Evolutionary conservation across 1,140 invertebrate species (phyloP).

Genomic region (Drosophila mauritiana): DNA sequence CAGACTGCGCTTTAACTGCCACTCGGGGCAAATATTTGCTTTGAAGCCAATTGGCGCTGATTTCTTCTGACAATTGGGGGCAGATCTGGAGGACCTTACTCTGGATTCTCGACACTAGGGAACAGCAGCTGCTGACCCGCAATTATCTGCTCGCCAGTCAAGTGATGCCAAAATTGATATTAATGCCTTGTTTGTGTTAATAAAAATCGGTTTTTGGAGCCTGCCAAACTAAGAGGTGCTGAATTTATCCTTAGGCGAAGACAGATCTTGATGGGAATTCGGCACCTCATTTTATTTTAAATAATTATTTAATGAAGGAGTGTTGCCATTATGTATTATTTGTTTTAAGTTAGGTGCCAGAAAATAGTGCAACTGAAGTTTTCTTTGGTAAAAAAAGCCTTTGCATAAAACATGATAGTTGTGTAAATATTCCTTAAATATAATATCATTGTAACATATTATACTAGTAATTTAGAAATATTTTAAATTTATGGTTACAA

Average conservation of each 20-base stretch:
- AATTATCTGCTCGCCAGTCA: constrained; percentile 60
- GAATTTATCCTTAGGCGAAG: constrained; percentile 11
- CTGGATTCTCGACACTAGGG: background rate
- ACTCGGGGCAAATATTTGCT: constrained; percentile 81
- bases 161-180: constrained; percentile 70
- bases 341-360: background rate
- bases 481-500: background rate
- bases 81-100: constrained; percentile 3
- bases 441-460: no score
- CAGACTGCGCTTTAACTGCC: constrained; percentile 58
- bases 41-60: constrained; percentile 80
- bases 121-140: constrained; percentile 60
- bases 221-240: constrained; percentile 1
- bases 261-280: constrained; percentile 2
- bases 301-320: constrained; percentile 29
- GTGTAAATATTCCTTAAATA: no score
- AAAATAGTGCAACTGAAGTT: no score
- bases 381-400: no score
- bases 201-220: constrained; percentile 48
- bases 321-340: no score
- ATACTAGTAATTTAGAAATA: background rate
- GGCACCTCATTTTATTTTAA: constrained; percentile 26
- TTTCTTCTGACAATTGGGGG: constrained; percentile 69
- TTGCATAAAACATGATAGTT: no score
- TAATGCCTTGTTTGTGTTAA: constrained; percentile 81